A percentile compares a stretch with the other conserved stretches of the same genome.
Conservation (phyloP, 92 coral and sea anemone species). For the Galaxea fascicularis region DNA sequence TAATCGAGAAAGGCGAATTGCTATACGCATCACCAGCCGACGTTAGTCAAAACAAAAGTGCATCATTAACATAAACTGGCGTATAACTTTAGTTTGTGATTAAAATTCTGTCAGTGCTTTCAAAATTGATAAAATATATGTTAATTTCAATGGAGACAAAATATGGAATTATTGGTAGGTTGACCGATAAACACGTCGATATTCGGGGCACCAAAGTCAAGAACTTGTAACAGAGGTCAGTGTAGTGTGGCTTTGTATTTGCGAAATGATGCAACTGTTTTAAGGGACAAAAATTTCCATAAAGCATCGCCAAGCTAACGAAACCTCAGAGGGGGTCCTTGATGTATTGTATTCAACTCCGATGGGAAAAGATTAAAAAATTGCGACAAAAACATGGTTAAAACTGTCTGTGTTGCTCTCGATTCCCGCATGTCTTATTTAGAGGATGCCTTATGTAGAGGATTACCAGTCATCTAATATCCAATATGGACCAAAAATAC, state of each 20-base stretch:
- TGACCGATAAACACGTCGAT: no score
- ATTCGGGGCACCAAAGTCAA: not conserved
- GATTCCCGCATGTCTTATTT: not conserved
- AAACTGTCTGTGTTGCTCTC: not conserved
- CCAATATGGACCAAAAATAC: not conserved
- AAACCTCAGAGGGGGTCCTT: not conserved
- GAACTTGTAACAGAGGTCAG: not conserved
- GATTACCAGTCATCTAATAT: not conserved
- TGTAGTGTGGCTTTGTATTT: not conserved
- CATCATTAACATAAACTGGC: not conserved
- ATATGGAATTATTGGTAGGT: no score
- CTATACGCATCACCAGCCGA: not conserved
- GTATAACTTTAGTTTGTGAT: not conserved
- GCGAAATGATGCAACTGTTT: not conserved
- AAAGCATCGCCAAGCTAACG: not conserved
- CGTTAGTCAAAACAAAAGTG: not conserved
- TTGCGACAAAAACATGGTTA: not conserved
- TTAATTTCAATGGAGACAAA: no score
- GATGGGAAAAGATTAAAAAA: not conserved
- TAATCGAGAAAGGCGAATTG: not conserved
- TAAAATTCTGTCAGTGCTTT: not conserved
- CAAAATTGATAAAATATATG: no score
- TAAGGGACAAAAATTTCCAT: constrained; percentile 17
- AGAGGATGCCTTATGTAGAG: not conserved
- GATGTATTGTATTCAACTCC: not conserved